phyloP scores from a whole-genome alignment of 2,113 vertebrate species.

The Chamaea fasciata region DNA sequence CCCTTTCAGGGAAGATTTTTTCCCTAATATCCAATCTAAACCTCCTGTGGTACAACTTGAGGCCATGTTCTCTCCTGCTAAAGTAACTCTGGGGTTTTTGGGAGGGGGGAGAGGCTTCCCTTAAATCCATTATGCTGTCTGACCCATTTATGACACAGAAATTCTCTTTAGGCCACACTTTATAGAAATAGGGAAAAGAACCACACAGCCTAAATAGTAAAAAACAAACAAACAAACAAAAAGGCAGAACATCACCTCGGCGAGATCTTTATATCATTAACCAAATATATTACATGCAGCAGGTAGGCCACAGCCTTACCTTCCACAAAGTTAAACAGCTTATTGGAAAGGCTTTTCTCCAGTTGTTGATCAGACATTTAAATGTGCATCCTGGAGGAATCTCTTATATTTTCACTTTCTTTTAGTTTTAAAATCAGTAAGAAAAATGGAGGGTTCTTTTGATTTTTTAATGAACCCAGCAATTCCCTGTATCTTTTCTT shows the following conservation, averaged over 20 bases:
- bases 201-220: background rate
- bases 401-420: background rate
- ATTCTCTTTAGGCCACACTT: background rate
- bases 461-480: background rate
- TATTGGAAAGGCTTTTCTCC: background rate
- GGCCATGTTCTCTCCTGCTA: fast-evolving
- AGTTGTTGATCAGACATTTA: background rate
- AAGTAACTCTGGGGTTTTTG: background rate
- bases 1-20: background rate
- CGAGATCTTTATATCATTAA: background rate
- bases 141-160: background rate
- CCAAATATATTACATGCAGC: background rate
- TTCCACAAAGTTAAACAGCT: background rate
- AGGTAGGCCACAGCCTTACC: background rate
- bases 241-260: fast-evolving
- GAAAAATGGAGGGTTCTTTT: fast-evolving
- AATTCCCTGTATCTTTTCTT: background rate
- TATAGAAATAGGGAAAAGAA: background rate
- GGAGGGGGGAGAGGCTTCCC: background rate
- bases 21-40: background rate
- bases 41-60: background rate
- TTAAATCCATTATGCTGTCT: background rate
- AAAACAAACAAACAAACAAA: background rate
- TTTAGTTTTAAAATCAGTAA: background rate
- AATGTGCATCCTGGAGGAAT: background rate